Conservation (phyloP, 2,113 vertebrate species). For the Larimichthys crocea region DNA sequence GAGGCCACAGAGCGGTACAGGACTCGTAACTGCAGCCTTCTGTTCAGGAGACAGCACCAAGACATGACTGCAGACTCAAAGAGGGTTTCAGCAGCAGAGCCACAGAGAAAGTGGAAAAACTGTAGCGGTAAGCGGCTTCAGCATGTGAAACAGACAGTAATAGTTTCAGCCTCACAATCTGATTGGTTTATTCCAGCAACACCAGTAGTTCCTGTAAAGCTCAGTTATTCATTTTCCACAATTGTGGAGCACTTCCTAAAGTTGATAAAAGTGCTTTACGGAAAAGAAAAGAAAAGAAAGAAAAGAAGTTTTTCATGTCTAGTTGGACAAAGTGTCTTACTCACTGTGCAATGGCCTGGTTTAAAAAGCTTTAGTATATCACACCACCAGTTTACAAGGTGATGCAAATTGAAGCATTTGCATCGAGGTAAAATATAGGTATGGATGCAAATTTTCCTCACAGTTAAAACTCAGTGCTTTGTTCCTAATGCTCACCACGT, state of each 20-base stretch:
- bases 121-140: constrained; percentile 37
- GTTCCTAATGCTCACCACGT: not conserved
- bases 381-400: not conserved
- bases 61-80: not conserved
- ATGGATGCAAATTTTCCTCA: not conserved
- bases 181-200: not conserved
- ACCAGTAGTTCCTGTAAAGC: not conserved
- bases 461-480: not conserved
- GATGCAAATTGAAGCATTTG: not conserved
- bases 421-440: not conserved
- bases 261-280: not conserved
- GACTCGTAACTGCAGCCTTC: constrained; percentile 8
- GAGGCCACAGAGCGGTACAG: constrained; percentile 67
- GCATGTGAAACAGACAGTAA: not conserved
- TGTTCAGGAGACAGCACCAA: constrained; percentile 8
- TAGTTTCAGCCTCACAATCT: not conserved
- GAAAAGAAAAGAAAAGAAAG: not conserved
- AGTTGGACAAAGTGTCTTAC: not conserved
- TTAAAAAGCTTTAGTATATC: not conserved
- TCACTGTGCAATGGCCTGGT: not conserved
- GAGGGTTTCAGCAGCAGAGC: constrained; percentile 2
- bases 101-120: constrained; percentile 13
- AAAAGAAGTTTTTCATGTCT: not conserved
- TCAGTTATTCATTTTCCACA: too few species aligned
- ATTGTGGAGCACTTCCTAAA: not conserved